A percentile compares a stretch with the other conserved stretches of the same genome.
Evolutionary conservation across 2,113 vertebrate genomes (phyloP).

Genomic region (Physeter macrocephalus): DNA sequence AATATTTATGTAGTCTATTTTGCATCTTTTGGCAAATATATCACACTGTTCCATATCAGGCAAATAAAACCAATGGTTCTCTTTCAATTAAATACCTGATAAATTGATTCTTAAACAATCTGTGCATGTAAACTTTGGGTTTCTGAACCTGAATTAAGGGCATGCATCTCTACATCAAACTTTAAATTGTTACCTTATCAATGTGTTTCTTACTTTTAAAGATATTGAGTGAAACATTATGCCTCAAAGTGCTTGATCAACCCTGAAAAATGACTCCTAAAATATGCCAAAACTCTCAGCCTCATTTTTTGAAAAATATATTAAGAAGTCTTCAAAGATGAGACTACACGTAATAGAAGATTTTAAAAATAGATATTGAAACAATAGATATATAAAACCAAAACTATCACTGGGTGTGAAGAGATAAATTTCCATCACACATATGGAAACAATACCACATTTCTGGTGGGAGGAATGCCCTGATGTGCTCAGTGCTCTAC

Average conservation of each 20-base stretch:
- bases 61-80: not conserved
- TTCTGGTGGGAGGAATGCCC: not conserved
- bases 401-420: not conserved
- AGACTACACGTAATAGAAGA: not conserved
- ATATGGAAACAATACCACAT: not conserved
- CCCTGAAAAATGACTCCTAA: not conserved
- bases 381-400: not conserved
- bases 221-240: not conserved
- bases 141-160: not conserved
- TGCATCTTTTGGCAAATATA: not conserved
- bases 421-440: not conserved
- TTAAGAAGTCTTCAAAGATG: not conserved
- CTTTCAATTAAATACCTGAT: not conserved
- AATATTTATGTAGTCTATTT: not conserved
- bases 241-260: not conserved
- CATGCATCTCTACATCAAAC: not conserved
- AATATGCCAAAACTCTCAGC: not conserved
- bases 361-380: conserved; percentile 15
- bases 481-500: not conserved
- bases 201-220: not conserved
- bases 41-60: not conserved
- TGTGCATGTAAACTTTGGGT: not conserved
- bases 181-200: not conserved
- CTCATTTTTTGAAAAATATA: not conserved
- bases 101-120: not conserved